A percentile compares a stretch with the other conserved stretches of the same genome.
Conservation (phyloP, 1,140 invertebrate species). For the Drosophila tristis region DNA sequence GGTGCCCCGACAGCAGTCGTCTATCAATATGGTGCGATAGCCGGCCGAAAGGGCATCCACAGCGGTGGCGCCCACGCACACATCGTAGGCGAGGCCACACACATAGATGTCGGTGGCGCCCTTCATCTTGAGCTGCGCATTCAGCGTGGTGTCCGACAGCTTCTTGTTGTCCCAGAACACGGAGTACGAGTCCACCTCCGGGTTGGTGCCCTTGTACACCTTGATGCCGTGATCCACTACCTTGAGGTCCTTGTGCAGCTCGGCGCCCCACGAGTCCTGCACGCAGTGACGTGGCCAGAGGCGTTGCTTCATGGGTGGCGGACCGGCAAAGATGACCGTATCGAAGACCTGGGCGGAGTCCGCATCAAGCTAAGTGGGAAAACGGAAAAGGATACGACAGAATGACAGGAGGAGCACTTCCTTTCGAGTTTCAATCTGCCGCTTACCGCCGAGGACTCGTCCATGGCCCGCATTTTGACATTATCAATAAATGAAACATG, state of each 20-base stretch:
- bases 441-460: slow-evolving; percentile 88
- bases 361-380: slow-evolving; percentile 85
- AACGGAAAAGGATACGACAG: neutral
- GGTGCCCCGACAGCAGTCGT: slow-evolving; percentile 96
- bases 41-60: slow-evolving; percentile 94
- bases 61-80: slow-evolving; percentile 97
- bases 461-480: slow-evolving; percentile 88
- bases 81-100: slow-evolving; percentile 97
- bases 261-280: slow-evolving; percentile 96
- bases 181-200: slow-evolving; percentile 98
- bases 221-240: slow-evolving; percentile 91
- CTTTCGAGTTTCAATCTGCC: slow-evolving; percentile 35
- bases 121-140: slow-evolving; percentile 90
- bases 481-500: slow-evolving; percentile 99
- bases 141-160: slow-evolving; percentile 93
- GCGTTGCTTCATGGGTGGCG: slow-evolving; percentile 92
- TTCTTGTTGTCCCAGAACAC: slow-evolving; percentile 99
- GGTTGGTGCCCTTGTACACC: slow-evolving; percentile 97
- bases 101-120: slow-evolving; percentile 96
- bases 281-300: slow-evolving; percentile 98
- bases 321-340: slow-evolving; percentile 95
- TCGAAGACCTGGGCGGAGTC: slow-evolving; percentile 94
- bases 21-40: slow-evolving; percentile 94
- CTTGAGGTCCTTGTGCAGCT: slow-evolving; percentile 96
- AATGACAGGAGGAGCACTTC: slow-evolving; percentile 27